phyloP scores from a whole-genome alignment of 1,140 invertebrate genomes.

The Drosophila quadrilineata region DNA sequence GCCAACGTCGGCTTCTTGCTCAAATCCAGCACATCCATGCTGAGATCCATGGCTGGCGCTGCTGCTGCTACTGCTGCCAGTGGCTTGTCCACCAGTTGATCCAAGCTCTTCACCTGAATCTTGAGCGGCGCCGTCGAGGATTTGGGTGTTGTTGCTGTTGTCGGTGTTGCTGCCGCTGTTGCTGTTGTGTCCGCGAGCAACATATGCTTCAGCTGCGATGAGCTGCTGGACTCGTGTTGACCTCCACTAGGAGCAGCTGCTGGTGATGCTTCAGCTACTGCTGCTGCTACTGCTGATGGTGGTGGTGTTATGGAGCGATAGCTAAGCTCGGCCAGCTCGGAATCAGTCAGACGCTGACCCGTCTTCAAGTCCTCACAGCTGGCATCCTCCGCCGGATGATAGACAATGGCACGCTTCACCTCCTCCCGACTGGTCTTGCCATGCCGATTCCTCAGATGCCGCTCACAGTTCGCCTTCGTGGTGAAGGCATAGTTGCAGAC shows the following conservation, averaged over 20 bases:
- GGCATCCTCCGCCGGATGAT: constrained; percentile 91
- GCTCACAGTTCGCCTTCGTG: constrained; percentile 95
- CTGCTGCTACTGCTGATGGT: constrained; percentile 72
- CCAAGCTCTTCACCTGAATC: constrained; percentile 86
- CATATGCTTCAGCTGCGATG: constrained; percentile 82
- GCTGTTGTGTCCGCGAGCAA: constrained; percentile 52
- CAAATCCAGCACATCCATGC: constrained; percentile 92
- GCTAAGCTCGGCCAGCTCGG: constrained; percentile 65
- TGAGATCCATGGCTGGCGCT: constrained; percentile 87
- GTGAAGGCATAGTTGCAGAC: constrained; percentile 98
- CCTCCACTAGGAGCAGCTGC: no score
- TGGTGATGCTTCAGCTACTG: constrained; percentile 27
- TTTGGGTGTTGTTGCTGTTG: neutral
- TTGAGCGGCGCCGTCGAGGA: constrained; percentile 76
- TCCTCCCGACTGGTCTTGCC: constrained; percentile 92
- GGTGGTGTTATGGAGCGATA: constrained; percentile 43
- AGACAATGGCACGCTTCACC: constrained; percentile 92
- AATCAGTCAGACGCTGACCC: constrained; percentile 26
- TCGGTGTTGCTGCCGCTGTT: constrained; percentile 20
- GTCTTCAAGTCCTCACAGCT: constrained; percentile 85
- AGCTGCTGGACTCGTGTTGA: no score
- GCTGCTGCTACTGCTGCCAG: constrained; percentile 50
- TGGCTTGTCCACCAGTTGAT: constrained; percentile 83
- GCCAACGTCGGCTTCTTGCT: constrained; percentile 86
- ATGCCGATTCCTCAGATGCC: constrained; percentile 95